Evolutionary conservation across 2,797 vertebrate species (phyloP).

Genomic region (Siniperca undulata): DNA sequence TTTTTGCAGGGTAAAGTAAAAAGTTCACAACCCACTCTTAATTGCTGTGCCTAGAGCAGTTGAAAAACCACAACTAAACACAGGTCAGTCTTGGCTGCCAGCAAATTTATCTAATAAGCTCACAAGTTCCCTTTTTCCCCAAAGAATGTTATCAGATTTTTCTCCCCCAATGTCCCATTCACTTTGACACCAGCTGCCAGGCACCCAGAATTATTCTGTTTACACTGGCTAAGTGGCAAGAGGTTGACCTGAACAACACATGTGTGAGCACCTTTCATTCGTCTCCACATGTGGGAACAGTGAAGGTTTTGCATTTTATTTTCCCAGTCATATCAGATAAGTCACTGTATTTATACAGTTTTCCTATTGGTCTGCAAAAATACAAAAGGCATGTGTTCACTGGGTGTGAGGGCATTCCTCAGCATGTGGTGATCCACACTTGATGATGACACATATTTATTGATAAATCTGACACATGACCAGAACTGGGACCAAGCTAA

Average conservation of each 20-base stretch:
- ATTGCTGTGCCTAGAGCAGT: constrained; percentile 57
- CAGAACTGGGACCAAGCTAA: constrained; percentile 18
- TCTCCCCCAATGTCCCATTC: constrained; percentile 56
- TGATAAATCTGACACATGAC: constrained; percentile 40
- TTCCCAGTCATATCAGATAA: constrained; percentile 65
- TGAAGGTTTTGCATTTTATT: constrained; percentile 63
- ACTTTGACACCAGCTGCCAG: constrained; percentile 69
- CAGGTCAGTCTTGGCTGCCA: constrained; percentile 59
- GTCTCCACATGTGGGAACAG: constrained; percentile 53
- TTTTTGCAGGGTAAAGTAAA: constrained; percentile 60
- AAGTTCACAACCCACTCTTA: constrained; percentile 70
- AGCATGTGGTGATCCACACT: constrained; percentile 12
- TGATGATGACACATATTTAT: constrained; percentile 36
- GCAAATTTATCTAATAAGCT: constrained; percentile 64
- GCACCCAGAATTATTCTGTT: constrained; percentile 67
- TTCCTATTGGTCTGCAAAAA: constrained; percentile 42
- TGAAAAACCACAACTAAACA: constrained; percentile 60
- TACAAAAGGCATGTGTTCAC: constrained; percentile 45
- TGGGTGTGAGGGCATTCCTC: constrained; percentile 19
- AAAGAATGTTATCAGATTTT: constrained; percentile 78
- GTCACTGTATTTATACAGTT: constrained; percentile 45
- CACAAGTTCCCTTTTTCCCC: constrained; percentile 53
- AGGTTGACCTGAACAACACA: constrained; percentile 55
- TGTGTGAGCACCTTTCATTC: constrained; percentile 62
- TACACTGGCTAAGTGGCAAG: constrained; percentile 66